Conservation (phyloP, 2,888 invertebrate genomes). For the Thera obeliscata region DNA sequence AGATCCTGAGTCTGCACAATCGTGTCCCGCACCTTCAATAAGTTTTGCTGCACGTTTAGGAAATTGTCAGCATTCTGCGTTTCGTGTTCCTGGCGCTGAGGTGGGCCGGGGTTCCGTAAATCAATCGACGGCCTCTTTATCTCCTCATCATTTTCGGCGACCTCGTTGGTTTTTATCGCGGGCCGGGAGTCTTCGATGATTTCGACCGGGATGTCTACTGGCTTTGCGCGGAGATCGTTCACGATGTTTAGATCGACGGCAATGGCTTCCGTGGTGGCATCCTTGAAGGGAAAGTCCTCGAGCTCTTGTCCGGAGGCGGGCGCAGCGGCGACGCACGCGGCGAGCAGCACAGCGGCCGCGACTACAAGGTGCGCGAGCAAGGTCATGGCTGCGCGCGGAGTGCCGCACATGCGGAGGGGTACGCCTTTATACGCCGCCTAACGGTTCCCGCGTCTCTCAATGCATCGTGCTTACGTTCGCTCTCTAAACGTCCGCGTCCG, state of each 20-base stretch:
- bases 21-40: constrained; percentile 57
- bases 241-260: constrained; percentile 35
- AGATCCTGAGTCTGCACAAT: constrained; percentile 57
- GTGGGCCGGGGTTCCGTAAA: constrained; percentile 68
- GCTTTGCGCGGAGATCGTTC: constrained; percentile 50
- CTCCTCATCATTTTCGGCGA: constrained; percentile 47
- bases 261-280: constrained; percentile 1
- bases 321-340: constrained; percentile 50
- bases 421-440: constrained; percentile 72
- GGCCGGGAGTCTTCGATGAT: constrained; percentile 57
- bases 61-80: constrained; percentile 69
- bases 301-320: not conserved
- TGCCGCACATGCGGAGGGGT: constrained; percentile 42
- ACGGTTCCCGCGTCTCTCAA: constrained; percentile 62
- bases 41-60: constrained; percentile 53
- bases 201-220: constrained; percentile 64
- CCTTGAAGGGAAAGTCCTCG: constrained; percentile 43
- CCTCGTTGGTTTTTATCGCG: constrained; percentile 46
- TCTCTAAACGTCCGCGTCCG: constrained; percentile 47
- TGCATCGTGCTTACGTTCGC: constrained; percentile 61
- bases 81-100: constrained; percentile 75
- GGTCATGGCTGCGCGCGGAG: constrained; percentile 64
- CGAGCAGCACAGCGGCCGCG: constrained; percentile 59
- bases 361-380: constrained; percentile 64
- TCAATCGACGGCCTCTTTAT: constrained; percentile 63